Evolutionary conservation across 1,140 invertebrate species (phyloP), one percentile per base, ranked within the genome.

Genomic region (Cepaea nemoralis): DNA sequence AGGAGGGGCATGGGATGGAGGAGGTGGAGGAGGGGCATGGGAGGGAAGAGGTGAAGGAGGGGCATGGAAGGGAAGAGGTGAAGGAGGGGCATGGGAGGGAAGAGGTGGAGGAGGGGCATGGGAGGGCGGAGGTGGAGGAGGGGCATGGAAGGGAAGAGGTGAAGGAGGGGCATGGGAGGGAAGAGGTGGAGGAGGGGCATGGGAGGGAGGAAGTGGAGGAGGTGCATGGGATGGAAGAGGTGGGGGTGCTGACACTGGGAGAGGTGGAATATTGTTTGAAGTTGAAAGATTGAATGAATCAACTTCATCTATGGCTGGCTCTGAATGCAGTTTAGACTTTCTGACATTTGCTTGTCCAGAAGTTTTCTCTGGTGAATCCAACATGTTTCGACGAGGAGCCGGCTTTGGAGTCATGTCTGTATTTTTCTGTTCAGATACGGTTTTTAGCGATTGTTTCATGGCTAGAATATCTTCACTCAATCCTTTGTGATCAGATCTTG

Each of bases 121-220:
- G 33, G 82, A 39, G 12, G 82, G 79, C 37, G 84, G 84, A 59
- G 82, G 84, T 1, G 69, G n/a, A n/a, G n/a, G n/a, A n/a, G n/a
- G n/a, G n/a, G n/a, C n/a, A n/a, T n/a, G n/a, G n/a, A n/a, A n/a
- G n/a, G 69, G 77, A 3, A 69, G 82, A 48, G 82, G 82, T 33
- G 76, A 77, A 24, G 75, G 82, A 0, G 69, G 37, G 45, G 82
- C n/a, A n/a, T n/a, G n/a, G n/a, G n/a, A n/a, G n/a, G 69, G 77
- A 3, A 69, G 82, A 48, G 82, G 82, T 33, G 76, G 82, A 24
- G 75, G 82, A 0, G 69, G 37, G 45, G 82, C 81, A 22, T 35
- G 19, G 37, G 81, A 35, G 55, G 74, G n/a, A 10, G 69, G 77
- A 3, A 69, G 82, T 37, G 82, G 82, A 27, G 76, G 82, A 24